Percentiles rank a stretch among this genome's conserved stretches.
phyloP scores from a whole-genome alignment of 2,888 invertebrate species.

The Andrena praecox region DNA sequence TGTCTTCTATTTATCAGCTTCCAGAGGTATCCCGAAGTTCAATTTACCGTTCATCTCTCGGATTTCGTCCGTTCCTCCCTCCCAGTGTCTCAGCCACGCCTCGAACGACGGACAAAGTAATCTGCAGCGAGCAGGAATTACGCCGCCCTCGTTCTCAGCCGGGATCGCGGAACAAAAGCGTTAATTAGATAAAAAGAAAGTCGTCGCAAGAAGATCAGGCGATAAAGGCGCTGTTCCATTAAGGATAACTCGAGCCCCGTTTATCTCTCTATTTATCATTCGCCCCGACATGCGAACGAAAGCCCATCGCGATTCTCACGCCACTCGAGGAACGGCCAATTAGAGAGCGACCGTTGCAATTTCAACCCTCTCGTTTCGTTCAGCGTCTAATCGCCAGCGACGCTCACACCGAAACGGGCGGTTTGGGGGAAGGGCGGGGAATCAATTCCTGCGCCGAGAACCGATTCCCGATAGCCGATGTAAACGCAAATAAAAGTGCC shows the following conservation, averaged over 20 bases:
- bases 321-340: constrained; percentile 8
- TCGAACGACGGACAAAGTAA: constrained; percentile 9
- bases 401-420: background rate
- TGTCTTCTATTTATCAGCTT: background rate
- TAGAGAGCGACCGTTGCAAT: background rate
- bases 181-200: constrained; percentile 45
- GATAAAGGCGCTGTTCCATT: constrained; percentile 43
- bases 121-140: constrained; percentile 22
- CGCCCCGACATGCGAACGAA: constrained; percentile 19
- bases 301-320: constrained; percentile 3
- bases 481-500: constrained; percentile 37
- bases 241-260: constrained; percentile 27
- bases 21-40: background rate
- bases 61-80: background rate
- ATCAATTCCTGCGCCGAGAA: background rate
- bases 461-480: constrained; percentile 42
- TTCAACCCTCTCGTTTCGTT: background rate
- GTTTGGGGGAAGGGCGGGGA: background rate
- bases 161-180: constrained; percentile 29
- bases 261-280: constrained; percentile 45
- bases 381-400: constrained; percentile 25
- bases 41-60: constrained; percentile 20
- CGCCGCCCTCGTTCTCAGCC: constrained; percentile 1
- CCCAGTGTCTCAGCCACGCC: background rate
- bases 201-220: constrained; percentile 24